Base-by-base conservation (phyloP, 2,888 invertebrate species). In the Catonia carolina region DNA sequence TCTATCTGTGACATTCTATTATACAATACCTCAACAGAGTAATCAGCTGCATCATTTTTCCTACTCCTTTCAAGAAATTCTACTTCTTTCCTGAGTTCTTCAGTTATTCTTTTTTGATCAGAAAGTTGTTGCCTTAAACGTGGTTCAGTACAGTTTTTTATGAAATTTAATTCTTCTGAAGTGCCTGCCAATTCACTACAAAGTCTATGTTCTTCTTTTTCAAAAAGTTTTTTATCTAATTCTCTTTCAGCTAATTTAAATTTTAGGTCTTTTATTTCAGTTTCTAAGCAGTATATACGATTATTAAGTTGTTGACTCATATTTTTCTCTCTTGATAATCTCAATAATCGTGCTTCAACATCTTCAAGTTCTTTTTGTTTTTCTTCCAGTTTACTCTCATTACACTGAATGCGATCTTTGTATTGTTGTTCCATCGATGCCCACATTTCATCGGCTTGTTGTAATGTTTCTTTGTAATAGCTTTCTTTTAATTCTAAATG, bases 371-470 rank as follows among this genome's bases (percentile, higher is more conserved):
- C 73, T 66, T 76, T 72, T 69, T 80, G 65, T 73, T 72, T 66
- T 67, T 79, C 67, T 68, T 79, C 65, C 71, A 75, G 64, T 65
- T 78, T 72, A 67, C 76, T 73, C 69, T 82, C 76, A 63, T 82
- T 68, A 71, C 79, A 70, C 69, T 75, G 63, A 64, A 83, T 78
- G 63, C 76, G 79, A 65, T 75, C 76, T 69, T 82, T 82, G 65
- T 82, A 83, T 1, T 79, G 78, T 7, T 77, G 77, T 67, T 82
- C 84, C 76, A 84, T 77, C 65, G 83, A 83, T 0, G 81, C 79
- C 81, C 85, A 85, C 72, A 84, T 79, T 58, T 84, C 81, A 61
- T 86, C 85, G 0, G 85, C 84, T 58, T 84, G 81, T 56, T 84
- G 82, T 67, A 87, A 70, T 65, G 85, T 85, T 67, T 83, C 82